phyloP scores from a whole-genome alignment of 2,113 vertebrate species.

The Cygnus buccinator region DNA sequence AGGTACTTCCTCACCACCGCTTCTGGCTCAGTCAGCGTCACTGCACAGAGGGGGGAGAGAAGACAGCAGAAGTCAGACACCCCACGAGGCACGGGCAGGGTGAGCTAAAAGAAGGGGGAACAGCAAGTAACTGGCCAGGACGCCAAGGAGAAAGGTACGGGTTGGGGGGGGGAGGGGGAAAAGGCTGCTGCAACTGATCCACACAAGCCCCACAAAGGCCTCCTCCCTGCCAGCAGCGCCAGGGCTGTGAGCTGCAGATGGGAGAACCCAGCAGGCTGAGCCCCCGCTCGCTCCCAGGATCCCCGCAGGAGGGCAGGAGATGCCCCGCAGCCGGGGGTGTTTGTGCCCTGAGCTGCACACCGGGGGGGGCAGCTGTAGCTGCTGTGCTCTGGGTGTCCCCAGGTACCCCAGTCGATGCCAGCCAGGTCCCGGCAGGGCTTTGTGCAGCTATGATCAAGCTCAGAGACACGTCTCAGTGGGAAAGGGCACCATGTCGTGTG shows the following conservation, averaged over 20 bases:
- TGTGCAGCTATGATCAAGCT: neutral
- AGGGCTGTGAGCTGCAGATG: rapidly evolving
- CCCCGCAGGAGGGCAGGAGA: neutral
- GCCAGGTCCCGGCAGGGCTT: neutral
- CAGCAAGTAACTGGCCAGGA: slow-evolving; percentile 13
- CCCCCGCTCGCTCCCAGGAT: neutral
- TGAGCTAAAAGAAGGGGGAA: neutral
- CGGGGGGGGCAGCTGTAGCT: neutral
- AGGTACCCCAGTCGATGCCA: rapidly evolving
- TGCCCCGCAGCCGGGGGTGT: neutral
- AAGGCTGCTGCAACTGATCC: neutral
- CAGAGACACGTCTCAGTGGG: neutral
- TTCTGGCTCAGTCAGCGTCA: slow-evolving; percentile 65
- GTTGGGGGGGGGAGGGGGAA: neutral
- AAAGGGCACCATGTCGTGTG: rapidly evolving
- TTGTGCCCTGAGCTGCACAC: neutral
- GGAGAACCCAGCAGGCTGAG: neutral
- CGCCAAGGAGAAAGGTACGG: slow-evolving; percentile 10
- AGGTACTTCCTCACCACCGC: slow-evolving; percentile 81
- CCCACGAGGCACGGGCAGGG: rapidly evolving
- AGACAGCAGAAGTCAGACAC: neutral
- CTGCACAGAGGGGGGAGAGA: slow-evolving; percentile 12
- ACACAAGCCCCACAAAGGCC: neutral
- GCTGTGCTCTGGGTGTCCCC: neutral
- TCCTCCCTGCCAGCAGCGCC: neutral